Evolutionary conservation across 1,140 invertebrate species (phyloP).

Genomic region (Drosophila sp.): DNA sequence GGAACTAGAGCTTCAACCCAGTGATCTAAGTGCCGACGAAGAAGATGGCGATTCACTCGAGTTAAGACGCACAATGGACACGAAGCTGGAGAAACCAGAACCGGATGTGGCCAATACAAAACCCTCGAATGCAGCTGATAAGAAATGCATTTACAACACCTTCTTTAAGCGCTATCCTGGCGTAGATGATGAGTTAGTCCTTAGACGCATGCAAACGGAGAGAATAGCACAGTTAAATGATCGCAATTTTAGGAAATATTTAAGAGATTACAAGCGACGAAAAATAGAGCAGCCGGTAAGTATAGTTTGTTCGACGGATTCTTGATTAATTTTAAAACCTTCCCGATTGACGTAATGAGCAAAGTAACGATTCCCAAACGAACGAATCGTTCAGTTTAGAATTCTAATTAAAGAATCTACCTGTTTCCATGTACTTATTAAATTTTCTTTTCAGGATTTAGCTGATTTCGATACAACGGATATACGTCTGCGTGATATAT

Average conservation of each 20-base stretch:
- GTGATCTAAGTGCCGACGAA: slow-evolving; percentile 75
- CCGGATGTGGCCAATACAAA: slow-evolving; percentile 5
- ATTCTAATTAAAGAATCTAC: no score
- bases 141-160: slow-evolving; percentile 76
- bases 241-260: slow-evolving; percentile 87
- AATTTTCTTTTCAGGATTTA: slow-evolving; percentile 72
- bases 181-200: slow-evolving; percentile 62
- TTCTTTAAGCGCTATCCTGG: slow-evolving; percentile 65
- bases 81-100: slow-evolving; percentile 48
- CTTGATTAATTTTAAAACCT: not conserved
- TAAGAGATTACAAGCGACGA: slow-evolving; percentile 87
- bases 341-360: no score
- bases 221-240: slow-evolving; percentile 83
- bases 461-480: slow-evolving; percentile 82
- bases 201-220: slow-evolving; percentile 56
- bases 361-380: not conserved
- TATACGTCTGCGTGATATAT: slow-evolving; percentile 73
- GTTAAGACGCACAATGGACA: not conserved
- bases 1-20: slow-evolving; percentile 82
- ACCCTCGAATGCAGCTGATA: slow-evolving; percentile 66
- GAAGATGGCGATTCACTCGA: slow-evolving; percentile 32
- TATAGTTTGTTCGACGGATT: not conserved
- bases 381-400: no score
- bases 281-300: slow-evolving; percentile 85
- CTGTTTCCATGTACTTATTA: not conserved